Percentiles rank a stretch among this genome's conserved stretches.
These are phyloP conservation scores for Grallaria varia DNA, from an alignment of 2,113 vertebrate genomes.

Conservation along the genomic window DNA sequence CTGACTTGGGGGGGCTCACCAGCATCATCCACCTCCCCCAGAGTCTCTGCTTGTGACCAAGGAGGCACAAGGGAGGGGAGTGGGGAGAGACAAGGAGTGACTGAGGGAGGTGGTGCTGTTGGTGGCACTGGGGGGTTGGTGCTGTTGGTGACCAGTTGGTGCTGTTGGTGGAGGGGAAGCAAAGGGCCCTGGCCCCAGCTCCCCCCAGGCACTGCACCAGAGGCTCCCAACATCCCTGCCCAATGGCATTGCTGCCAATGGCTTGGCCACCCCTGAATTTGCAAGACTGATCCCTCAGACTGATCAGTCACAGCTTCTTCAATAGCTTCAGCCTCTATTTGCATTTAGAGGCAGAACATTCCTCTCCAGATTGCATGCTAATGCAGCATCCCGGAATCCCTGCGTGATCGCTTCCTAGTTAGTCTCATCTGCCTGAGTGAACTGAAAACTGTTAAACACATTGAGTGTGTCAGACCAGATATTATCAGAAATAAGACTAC, in stretches of 20 bases:
- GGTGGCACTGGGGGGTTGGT: not conserved
- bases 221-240: not conserved
- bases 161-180: not conserved
- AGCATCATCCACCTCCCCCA: not conserved
- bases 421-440: slow-evolving; percentile 50
- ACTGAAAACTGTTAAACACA: slow-evolving; percentile 51
- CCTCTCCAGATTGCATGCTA: not conserved
- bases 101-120: not conserved
- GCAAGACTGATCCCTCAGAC: not conserved
- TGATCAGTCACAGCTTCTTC: not conserved
- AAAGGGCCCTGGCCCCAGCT: not conserved
- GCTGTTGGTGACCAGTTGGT: not conserved
- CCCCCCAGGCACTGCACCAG: accelerated
- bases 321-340: not conserved
- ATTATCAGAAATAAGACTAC: slow-evolving; percentile 53
- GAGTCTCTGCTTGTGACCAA: not conserved
- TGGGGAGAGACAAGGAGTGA: not conserved
- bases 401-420: not conserved
- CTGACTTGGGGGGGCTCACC: not conserved
- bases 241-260: accelerated
- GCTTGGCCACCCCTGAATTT: not conserved
- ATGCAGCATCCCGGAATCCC: slow-evolving; percentile 24
- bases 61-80: not conserved
- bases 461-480: slow-evolving; percentile 60
- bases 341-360: not conserved